Base-by-base conservation (phyloP, 2,888 invertebrate species). In the Parnassius mnemosyne region DNA sequence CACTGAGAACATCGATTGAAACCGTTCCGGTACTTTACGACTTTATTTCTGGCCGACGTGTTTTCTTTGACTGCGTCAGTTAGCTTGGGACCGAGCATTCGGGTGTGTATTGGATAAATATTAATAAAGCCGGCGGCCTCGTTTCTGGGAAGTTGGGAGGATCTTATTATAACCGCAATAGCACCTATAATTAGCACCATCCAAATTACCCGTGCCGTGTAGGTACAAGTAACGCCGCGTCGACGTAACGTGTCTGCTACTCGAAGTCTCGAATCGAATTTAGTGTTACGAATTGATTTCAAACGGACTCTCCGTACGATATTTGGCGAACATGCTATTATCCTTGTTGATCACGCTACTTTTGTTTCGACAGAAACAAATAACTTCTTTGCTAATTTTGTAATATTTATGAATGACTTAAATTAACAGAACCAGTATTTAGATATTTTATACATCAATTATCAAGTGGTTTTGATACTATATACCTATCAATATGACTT, bases 81-180 rank as follows among this genome's bases (percentile, higher is more conserved):
- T 87, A 85, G 86, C 74, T 85, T 85, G 84, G 82, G 83, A 86
- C 85, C 77, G 82, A 75, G 76, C 75, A 77, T 77, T 82, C 83
- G 84, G 79, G 77, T 78, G 84, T 83, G 87, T 90, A 90, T 90
- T 85, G 91, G 87, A 90, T 89, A 89, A 90, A 90, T 91, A 90
- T 90, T 91, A 91, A 91, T 91, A 91, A 90, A 90, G 83, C 89
- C 78, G 79, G 77, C 85, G 89, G 89, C 91, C 91, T 88, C 90
- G 86, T 85, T 91, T 90, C 91, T 88, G 85, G 87, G 90, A 90
- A 91, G 89, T 87, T 84, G 84, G 84, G 88, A 87, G 84, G 85
- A 89, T 91, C 91, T 91, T 91, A 91, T 90, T 89, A 89, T 91
- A 91, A 91, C 90, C 90, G 91, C 90, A 89, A 91, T 88, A 89